phyloP scores from a whole-genome alignment of 2,113 vertebrate species.

The Notechis scutatus region DNA sequence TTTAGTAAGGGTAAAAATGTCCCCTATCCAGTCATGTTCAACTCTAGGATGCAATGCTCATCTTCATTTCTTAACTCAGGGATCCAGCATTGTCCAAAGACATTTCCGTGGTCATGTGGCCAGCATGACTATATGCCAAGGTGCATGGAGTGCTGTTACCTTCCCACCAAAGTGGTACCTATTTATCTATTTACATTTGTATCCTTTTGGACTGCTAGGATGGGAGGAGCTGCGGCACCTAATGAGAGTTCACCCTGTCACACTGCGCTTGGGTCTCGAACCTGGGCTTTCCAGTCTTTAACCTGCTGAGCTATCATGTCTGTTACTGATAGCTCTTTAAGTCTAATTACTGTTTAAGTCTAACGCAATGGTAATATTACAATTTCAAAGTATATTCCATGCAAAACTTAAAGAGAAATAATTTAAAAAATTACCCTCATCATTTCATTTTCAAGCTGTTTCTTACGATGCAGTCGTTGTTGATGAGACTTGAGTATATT shows the following conservation, averaged over 20 bases:
- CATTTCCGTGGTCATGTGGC: background rate
- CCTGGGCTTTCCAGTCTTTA: background rate
- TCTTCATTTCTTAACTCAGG: background rate
- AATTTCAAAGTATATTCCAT: background rate
- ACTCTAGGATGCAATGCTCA: background rate
- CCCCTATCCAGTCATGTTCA: background rate
- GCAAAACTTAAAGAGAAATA: constrained; percentile 29
- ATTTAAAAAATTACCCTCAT: constrained; percentile 80
- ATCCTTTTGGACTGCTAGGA: background rate
- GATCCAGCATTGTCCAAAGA: background rate
- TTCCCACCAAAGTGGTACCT: background rate
- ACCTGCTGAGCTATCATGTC: background rate
- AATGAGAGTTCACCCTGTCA: background rate
- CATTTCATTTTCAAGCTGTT: constrained; percentile 98
- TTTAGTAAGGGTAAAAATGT: background rate
- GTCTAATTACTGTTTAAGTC: background rate
- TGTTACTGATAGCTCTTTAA: too few species aligned
- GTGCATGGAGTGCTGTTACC: background rate
- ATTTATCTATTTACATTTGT: background rate
- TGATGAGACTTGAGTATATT: constrained; percentile 97
- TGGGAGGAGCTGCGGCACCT: background rate
- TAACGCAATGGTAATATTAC: background rate
- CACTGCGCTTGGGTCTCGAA: background rate
- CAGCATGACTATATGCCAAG: background rate
- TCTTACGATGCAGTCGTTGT: constrained; percentile 89